Evolutionary conservation across 2,888 invertebrate species (phyloP), one percentile per base, ranked within the genome.

Genomic region (Nomada ruficornis): DNA sequence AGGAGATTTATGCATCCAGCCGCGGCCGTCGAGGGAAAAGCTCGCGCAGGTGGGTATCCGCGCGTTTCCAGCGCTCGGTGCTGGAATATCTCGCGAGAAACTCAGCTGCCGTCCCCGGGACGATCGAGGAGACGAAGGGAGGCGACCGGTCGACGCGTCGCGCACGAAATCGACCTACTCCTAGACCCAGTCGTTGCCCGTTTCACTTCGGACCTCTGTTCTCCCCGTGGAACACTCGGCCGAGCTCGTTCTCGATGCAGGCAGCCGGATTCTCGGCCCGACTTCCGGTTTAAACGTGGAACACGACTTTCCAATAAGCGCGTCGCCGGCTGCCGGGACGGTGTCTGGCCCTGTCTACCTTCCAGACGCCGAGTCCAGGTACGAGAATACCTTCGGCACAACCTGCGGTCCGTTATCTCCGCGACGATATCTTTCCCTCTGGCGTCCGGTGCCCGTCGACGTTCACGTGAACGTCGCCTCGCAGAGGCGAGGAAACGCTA

Each of bases 281-380:
- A 92, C 92, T 93, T 92, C 92, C 92, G 92, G 92, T 91, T 92
- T 91, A 80, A 88, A 80, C 74, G 75, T 73, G 83, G 87, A 90
- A 93, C 92, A 93, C 90, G 92, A 93, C 91, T 93, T 93, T 93
- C 88, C 93, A 91, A 92, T 93, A 93, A 91, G 84, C 85, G 84
- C 87, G 86, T 85, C 83, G 82, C 59, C 82, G 77, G 69, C 67
- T 71, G 80, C 55, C 67, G 62, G 60, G 20, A 20, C 57, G 70
- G 44, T 44, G 57, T 86, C 84, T 68, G 54, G 54, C 47, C 74
- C 57, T 72, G 59, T 55, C 63, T 73, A 73, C 44, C 50, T 63
- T 59, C 13, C 44, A 11, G 26, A 26, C 63, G 26, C 18, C 54
- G 59, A 36, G 59, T 64, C 81, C 91, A 91, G 90, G 90, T 91